Evolutionary conservation across 2,888 invertebrate species (phyloP), one percentile per base, ranked within the genome.

Genomic region (Drosophila meridiana): DNA sequence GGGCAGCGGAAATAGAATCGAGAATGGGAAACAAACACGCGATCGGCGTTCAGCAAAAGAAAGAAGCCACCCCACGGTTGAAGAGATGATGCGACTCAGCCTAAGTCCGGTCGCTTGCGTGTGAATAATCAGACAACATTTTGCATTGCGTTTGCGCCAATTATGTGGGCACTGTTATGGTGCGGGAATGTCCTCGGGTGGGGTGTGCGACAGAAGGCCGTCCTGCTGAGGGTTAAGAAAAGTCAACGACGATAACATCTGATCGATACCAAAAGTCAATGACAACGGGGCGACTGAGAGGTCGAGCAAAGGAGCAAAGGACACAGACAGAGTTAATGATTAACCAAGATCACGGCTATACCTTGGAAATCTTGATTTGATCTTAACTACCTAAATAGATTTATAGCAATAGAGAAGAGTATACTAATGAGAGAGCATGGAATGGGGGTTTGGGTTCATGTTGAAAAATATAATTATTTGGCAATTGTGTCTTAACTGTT

Each of bases 41-140:
- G 89, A 90, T 90, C 89, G 69, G 56, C 70, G 62, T 47, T 13
- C n/a, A 65, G 55, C 58, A 62, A 76, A 70, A 65, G 57, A 69
- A 68, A 75, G 69, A 79, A 87, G 63, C 36, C 84, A 89, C 87
- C 89, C 89, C 87, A 69, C 58, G 66, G 55, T 30, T 42, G 47
- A 26, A 40, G 50, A 59, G 73, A 66, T 79, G 79, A 72, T 75
- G 75, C 68, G 64, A 75, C 73, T 60, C 73, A 48, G 55, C 56
- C 68, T 14, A 28, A 48, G 61, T 43, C 60, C 30, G 60, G 60
- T 68, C 50, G 57, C 52, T 83, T 76, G 81, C 86, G 85, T 82
- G 80, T 85, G 83, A 76, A 86, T 83, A 78, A 80, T 82, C 80
- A 74, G 86, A 85, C 76, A 86, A 69, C 58, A 73, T 88, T 87